Conservation (phyloP, 2,888 invertebrate genomes). For the Tridacna gigas region DNA sequence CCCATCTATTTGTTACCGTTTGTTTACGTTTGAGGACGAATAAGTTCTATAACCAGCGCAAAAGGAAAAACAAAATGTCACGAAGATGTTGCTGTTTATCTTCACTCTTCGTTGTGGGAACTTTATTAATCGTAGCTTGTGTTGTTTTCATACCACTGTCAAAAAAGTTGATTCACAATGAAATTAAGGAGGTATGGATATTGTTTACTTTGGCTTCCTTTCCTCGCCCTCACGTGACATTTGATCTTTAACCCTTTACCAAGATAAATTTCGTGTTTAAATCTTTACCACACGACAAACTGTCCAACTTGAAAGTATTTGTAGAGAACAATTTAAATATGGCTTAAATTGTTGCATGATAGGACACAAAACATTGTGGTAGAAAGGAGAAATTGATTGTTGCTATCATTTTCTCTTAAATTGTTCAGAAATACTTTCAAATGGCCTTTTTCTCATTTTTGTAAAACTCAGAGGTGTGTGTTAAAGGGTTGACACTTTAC, state of each 20-base stretch:
- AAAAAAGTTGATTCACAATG: conserved; percentile 47
- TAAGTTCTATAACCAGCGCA: not conserved
- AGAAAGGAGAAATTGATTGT: too few species aligned
- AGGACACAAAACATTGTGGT: too few species aligned
- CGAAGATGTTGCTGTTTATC: conserved; percentile 36
- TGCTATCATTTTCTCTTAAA: too few species aligned
- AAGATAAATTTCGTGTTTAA: not conserved
- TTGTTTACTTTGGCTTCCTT: not conserved
- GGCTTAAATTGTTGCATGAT: too few species aligned
- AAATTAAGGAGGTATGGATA: conserved; percentile 50
- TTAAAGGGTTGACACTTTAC: too few species aligned
- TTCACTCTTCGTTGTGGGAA: conserved; percentile 31
- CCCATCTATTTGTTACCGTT: too few species aligned
- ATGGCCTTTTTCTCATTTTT: too few species aligned
- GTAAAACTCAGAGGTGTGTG: too few species aligned
- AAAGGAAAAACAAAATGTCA: conserved; percentile 28
- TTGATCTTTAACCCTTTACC: not conserved
- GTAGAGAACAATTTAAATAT: too few species aligned
- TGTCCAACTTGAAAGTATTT: too few species aligned
- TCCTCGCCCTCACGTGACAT: not conserved
- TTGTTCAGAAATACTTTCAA: too few species aligned
- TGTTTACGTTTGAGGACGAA: too few species aligned
- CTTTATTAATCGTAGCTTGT: conserved; percentile 46
- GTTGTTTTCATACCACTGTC: conserved; percentile 50
- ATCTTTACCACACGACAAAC: not conserved